Conservation (phyloP, 2,797 vertebrate species). For the Hypotaenidia okinawae region DNA sequence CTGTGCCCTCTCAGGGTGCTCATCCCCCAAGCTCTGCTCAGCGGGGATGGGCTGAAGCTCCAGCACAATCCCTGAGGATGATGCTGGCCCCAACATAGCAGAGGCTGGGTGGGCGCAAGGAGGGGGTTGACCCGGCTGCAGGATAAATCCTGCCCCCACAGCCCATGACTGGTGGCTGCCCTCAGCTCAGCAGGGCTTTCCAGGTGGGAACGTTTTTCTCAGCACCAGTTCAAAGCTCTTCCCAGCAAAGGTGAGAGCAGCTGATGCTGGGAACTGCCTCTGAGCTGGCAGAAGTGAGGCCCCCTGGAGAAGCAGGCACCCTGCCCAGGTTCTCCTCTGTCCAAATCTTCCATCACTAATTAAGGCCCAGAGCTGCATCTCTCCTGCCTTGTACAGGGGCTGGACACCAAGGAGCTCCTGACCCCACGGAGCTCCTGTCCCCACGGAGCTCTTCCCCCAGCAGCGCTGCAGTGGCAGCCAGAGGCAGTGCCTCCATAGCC, state of each 20-base stretch:
- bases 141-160: background rate
- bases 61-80: fast-evolving
- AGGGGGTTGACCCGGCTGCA: fast-evolving
- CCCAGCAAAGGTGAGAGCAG: background rate
- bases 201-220: background rate
- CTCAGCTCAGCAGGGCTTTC: background rate
- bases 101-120: background rate
- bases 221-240: background rate
- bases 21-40: background rate
- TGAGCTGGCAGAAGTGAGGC: background rate
- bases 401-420: background rate
- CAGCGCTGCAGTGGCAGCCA: fast-evolving
- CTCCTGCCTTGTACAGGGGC: background rate
- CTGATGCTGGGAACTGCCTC: background rate
- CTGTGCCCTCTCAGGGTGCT: background rate
- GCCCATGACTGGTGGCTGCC: fast-evolving
- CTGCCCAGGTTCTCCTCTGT: background rate
- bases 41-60: background rate
- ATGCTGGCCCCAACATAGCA: background rate
- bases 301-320: background rate
- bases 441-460: background rate
- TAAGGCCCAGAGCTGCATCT: background rate
- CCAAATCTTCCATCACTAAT: background rate
- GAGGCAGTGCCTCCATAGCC: background rate
- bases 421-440: background rate